Conservation (phyloP, 2,797 vertebrate species). For the Calcarius lapponicus region DNA sequence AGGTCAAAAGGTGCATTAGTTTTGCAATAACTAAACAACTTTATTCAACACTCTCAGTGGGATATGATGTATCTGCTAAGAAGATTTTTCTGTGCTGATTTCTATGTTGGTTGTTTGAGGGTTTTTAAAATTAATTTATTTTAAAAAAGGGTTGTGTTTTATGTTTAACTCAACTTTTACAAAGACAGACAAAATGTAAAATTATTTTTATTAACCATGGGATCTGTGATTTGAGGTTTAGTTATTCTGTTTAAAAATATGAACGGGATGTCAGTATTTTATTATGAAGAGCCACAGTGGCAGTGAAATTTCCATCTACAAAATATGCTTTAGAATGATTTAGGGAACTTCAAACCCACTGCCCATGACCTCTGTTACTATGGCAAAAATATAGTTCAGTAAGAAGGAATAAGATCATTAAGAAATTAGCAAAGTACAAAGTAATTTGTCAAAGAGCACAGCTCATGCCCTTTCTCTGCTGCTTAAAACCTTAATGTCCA, state of each 20-base stretch:
- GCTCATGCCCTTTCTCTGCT: neutral
- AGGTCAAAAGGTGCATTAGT: neutral
- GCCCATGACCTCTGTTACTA: neutral
- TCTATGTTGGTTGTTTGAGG: neutral
- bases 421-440: neutral
- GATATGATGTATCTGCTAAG: neutral
- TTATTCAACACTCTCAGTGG: neutral
- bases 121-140: accelerated
- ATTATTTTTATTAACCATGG: neutral
- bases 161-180: neutral
- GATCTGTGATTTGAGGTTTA: neutral
- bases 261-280: neutral
- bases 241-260: neutral
- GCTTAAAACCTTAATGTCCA: neutral
- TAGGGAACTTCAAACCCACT: neutral
- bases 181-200: neutral
- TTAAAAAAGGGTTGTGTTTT: neutral
- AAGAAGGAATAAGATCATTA: neutral
- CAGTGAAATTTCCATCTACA: neutral
- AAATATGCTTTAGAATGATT: neutral
- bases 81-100: neutral
- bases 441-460: neutral
- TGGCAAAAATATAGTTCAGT: neutral
- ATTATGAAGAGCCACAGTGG: neutral
- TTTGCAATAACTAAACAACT: constrained; percentile 58